phyloP scores from a whole-genome alignment of 1,140 invertebrate genomes.

The Cryptotermes secundus region DNA sequence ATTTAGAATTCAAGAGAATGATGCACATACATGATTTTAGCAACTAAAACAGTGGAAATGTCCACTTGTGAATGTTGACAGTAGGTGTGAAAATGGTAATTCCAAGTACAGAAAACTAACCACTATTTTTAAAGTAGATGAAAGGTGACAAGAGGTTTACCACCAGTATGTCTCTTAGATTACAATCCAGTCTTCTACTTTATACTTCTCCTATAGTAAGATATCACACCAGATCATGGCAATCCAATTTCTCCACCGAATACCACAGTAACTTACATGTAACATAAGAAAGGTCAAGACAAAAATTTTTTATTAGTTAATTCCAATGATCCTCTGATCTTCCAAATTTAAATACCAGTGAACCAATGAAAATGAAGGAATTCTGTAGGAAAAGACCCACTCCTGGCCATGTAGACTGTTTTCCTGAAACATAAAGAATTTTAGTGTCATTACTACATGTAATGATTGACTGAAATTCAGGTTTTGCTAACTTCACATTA shows the following conservation, averaged over 20 bases:
- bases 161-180: not conserved
- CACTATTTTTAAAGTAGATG: too few species aligned
- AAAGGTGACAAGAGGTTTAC: too few species aligned
- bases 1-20: too few species aligned
- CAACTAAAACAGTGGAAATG: too few species aligned
- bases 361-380: conserved; percentile 89
- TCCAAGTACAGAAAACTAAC: too few species aligned
- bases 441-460: too few species aligned
- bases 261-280: not conserved
- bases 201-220: not conserved
- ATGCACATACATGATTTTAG: too few species aligned
- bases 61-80: too few species aligned
- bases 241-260: not conserved
- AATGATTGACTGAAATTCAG: too few species aligned
- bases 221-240: not conserved
- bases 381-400: conserved; percentile 94
- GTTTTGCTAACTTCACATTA: too few species aligned
- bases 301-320: conserved; percentile 32
- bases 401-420: conserved; percentile 69
- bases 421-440: conserved; percentile 38
- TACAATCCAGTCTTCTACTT: not conserved
- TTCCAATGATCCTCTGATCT: conserved; percentile 84
- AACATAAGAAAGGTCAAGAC: not conserved
- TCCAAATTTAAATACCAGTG: conserved; percentile 92
- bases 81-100: too few species aligned